A percentile compares a stretch with the other conserved stretches of the same genome.
These are phyloP conservation scores for Drosophila dives DNA, from an alignment of 2,888 invertebrate species.

Conservation along the genomic window DNA sequence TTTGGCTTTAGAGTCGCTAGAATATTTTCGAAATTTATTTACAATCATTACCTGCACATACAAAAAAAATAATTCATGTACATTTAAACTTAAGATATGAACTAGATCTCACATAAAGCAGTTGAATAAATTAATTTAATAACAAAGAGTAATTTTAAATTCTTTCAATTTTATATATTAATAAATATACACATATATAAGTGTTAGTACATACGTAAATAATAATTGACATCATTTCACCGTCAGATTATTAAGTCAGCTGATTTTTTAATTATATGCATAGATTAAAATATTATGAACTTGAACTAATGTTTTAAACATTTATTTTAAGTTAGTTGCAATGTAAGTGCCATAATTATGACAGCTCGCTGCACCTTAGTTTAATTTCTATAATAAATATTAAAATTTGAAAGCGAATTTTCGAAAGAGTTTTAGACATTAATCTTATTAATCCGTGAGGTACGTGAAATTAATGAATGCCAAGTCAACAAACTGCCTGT, in stretches of 20 bases:
- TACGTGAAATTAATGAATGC: constrained; percentile 5
- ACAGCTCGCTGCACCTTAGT: background rate
- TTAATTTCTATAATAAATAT: background rate
- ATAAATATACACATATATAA: background rate
- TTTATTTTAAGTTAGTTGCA: background rate
- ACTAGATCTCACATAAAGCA: too few relatives aligned
- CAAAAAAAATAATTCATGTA: background rate
- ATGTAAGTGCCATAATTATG: background rate
- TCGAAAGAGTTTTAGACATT: background rate
- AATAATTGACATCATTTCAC: background rate
- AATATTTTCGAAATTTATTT: background rate
- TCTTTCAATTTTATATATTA: background rate
- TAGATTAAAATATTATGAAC: background rate
- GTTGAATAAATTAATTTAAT: background rate
- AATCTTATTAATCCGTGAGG: background rate
- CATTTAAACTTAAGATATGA: too few relatives aligned
- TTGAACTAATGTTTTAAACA: background rate
- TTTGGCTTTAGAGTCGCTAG: background rate
- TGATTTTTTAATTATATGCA: background rate
- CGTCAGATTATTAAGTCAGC: background rate
- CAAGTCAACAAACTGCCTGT: constrained; percentile 15
- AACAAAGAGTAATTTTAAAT: background rate
- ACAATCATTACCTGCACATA: background rate
- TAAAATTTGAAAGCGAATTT: background rate
- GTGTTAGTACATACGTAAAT: background rate